Evolutionary conservation across 2,888 invertebrate genomes (phyloP).

Genomic region (Oscheius sp.): DNA sequence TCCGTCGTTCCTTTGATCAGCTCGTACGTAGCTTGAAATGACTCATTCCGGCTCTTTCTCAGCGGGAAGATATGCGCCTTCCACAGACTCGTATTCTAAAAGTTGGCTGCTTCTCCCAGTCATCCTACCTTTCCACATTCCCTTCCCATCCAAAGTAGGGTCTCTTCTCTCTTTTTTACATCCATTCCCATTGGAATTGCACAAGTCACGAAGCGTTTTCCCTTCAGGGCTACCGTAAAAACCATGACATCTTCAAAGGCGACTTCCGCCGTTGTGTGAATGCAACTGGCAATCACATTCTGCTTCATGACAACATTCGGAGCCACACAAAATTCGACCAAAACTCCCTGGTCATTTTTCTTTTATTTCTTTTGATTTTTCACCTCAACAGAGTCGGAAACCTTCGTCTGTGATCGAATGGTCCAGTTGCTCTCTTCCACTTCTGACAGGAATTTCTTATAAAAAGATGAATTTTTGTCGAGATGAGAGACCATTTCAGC

Average conservation of each 20-base stretch:
- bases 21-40: background rate
- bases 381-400: background rate
- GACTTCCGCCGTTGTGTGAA: conserved; percentile 3
- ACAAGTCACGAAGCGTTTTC: conserved; percentile 43
- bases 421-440: background rate
- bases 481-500: conserved; percentile 44
- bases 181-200: conserved; percentile 46
- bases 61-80: too few species aligned
- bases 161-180: conserved; percentile 46
- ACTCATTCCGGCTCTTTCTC: background rate
- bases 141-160: conserved; percentile 44
- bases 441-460: conserved; percentile 6
- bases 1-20: background rate
- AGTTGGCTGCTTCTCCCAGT: background rate
- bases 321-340: conserved; percentile 16
- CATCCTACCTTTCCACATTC: conserved; percentile 34
- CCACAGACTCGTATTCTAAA: too few species aligned
- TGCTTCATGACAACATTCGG: background rate
- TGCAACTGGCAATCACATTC: conserved; percentile 38
- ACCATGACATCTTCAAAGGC: conserved; percentile 38
- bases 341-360: background rate
- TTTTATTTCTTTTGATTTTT: background rate
- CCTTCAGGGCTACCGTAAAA: conserved; percentile 38
- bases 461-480: conserved; percentile 29
- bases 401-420: background rate